Conservation (phyloP, 2,113 vertebrate species). For the Calypte anna region DNA sequence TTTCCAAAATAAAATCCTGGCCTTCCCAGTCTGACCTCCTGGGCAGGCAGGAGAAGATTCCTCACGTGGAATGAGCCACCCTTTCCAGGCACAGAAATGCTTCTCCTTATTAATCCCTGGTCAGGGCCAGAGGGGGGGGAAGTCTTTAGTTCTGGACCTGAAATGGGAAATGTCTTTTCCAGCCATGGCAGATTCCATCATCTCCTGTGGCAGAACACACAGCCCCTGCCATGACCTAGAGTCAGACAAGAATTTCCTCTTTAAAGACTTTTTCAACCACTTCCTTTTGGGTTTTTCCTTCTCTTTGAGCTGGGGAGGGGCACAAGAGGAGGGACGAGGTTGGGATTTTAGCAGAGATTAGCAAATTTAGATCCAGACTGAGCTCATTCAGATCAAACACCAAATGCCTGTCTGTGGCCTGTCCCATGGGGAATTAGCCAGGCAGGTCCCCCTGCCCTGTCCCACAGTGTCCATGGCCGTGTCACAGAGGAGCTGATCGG, state of each 20-base stretch:
- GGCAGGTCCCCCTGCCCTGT: not conserved
- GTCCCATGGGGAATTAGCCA: not conserved
- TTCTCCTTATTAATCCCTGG: not conserved
- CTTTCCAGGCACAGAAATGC: not conserved
- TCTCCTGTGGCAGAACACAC: not conserved
- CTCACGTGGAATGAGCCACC: not conserved
- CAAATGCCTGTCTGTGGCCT: not conserved
- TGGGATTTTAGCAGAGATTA: not conserved
- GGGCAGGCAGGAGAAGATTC: not conserved
- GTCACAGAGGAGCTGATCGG: not conserved
- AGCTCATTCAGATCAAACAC: not conserved
- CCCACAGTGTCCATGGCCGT: not conserved
- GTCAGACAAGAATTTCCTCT: not conserved
- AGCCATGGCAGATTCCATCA: not conserved
- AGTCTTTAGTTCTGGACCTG: not conserved
- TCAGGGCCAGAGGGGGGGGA: not conserved
- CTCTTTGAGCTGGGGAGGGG: not conserved
- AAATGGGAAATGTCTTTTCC: conserved; percentile 41
- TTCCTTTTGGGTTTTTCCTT: not conserved
- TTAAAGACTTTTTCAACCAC: not conserved
- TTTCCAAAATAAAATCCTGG: not conserved
- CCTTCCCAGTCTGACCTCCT: not conserved
- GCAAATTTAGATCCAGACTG: not conserved
- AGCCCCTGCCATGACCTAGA: not conserved
- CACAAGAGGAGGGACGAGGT: not conserved